These are phyloP conservation scores for Thaumetopoea pityocampa DNA, from an alignment of 1,140 invertebrate genomes.

Conservation along the genomic window DNA sequence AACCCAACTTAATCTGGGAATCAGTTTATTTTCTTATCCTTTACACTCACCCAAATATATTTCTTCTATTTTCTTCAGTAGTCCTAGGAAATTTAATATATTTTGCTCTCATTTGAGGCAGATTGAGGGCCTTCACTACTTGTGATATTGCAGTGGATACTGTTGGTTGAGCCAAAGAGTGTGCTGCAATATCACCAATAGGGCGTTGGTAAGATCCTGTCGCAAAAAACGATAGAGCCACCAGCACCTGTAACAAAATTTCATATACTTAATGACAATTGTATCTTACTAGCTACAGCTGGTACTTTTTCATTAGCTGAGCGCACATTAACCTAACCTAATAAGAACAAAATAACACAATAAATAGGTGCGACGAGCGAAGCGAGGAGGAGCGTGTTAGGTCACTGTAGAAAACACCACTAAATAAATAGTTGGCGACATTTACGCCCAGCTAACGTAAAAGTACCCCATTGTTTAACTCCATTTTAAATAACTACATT, in stretches of 20 bases:
- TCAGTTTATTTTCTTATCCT: slow-evolving; percentile 14
- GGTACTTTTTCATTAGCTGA: no score
- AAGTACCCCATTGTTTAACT: no score
- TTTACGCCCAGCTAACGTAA: no score
- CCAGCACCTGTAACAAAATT: slow-evolving; percentile 11
- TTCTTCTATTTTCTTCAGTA: not conserved
- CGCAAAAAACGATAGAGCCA: slow-evolving; percentile 12
- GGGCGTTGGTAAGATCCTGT: slow-evolving; percentile 14
- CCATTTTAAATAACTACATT: no score
- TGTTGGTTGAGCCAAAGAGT: slow-evolving; percentile 15
- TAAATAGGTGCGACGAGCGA: no score
- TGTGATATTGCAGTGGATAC: slow-evolving; percentile 2
- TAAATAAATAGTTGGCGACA: no score
- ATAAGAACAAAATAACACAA: no score
- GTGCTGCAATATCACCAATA: slow-evolving; percentile 9
- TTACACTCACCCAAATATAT: slow-evolving; percentile 2
- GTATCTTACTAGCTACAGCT: no score
- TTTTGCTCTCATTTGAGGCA: slow-evolving; percentile 2
- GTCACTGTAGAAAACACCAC: no score
- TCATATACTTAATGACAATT: no score
- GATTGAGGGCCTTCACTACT: not conserved
- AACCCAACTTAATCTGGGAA: slow-evolving; percentile 8
- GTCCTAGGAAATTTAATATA: slow-evolving; percentile 11
- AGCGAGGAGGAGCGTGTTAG: no score
- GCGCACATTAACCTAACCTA: no score